Evolutionary conservation across 2,797 vertebrate genomes (phyloP).

Genomic region (Paedocypris micromegethes): DNA sequence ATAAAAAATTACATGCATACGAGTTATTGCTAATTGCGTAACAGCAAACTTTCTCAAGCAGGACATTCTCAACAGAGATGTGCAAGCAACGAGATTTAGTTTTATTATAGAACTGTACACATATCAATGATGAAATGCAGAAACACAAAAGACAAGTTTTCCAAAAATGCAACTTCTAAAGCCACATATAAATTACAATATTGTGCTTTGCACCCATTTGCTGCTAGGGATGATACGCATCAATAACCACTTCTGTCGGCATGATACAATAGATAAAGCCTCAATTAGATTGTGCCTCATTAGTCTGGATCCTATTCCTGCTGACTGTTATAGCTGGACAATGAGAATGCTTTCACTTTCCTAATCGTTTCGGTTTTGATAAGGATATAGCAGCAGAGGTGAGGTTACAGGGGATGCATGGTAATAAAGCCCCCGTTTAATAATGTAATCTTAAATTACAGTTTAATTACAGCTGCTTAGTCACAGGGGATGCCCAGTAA

Average conservation of each 20-base stretch:
- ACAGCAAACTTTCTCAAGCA: conserved; percentile 40
- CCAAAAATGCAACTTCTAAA: conserved; percentile 4
- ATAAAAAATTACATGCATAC: conserved; percentile 43
- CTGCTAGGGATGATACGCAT: conserved; percentile 10
- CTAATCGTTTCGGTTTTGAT: conserved; percentile 58
- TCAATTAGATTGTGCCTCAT: conserved; percentile 50
- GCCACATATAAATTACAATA: no score
- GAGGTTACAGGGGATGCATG: conserved; percentile 64
- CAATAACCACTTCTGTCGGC: conserved; percentile 31
- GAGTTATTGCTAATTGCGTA: conserved; percentile 53
- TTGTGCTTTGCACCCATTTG: not conserved
- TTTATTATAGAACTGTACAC: conserved; percentile 7
- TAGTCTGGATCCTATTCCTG: conserved; percentile 41
- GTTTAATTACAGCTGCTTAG: conserved; percentile 72
- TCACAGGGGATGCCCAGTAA: conserved; percentile 66
- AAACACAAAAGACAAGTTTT: conserved; percentile 6
- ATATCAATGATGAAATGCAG: conserved; percentile 16
- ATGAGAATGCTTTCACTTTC: conserved; percentile 45
- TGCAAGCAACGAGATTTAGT: conserved; percentile 17
- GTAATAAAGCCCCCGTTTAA: conserved; percentile 70
- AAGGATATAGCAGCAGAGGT: conserved; percentile 67
- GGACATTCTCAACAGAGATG: conserved; percentile 23
- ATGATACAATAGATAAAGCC: conserved; percentile 44
- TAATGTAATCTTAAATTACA: conserved; percentile 77
- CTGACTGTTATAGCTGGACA: conserved; percentile 37